These are phyloP conservation scores for Calameuta idolon DNA, from an alignment of 2,888 invertebrate species.

Conservation along the genomic window DNA sequence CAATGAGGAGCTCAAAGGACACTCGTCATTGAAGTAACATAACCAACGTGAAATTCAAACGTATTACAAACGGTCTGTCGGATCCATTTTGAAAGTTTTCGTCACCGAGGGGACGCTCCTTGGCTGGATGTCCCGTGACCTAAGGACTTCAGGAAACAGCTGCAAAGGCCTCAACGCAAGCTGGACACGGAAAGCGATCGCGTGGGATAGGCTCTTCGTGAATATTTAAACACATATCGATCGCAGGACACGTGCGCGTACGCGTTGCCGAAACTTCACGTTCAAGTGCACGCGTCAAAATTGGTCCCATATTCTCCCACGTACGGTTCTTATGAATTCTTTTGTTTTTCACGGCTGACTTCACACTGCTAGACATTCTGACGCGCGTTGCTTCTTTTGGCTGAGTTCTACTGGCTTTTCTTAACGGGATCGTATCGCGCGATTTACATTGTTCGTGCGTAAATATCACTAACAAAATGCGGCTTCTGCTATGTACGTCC, in stretches of 20 bases:
- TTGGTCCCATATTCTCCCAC: slow-evolving; percentile 28
- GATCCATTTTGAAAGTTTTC: neutral
- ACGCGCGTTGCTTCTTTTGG: neutral
- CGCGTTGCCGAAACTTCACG: neutral
- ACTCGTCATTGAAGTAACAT: neutral
- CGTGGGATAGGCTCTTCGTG: slow-evolving; percentile 31
- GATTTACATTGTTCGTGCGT: neutral
- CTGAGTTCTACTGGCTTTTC: neutral
- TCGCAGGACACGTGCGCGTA: slow-evolving; percentile 24
- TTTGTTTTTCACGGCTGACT: neutral
- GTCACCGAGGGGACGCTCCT: neutral
- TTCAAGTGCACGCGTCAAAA: slow-evolving; percentile 22
- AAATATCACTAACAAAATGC: neutral
- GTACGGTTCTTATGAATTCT: slow-evolving; percentile 12
- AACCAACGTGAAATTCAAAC: neutral
- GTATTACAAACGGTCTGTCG: neutral
- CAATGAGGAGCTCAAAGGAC: neutral
- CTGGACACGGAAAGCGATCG: neutral
- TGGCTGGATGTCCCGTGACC: neutral
- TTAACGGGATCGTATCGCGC: neutral
- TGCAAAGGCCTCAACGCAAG: neutral
- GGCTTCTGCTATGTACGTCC: neutral
- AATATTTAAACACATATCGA: slow-evolving; percentile 54
- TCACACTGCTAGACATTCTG: neutral
- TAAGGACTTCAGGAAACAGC: neutral